Conservation (phyloP, 2,113 vertebrate genomes). For the Gracilinanus agilis region DNA sequence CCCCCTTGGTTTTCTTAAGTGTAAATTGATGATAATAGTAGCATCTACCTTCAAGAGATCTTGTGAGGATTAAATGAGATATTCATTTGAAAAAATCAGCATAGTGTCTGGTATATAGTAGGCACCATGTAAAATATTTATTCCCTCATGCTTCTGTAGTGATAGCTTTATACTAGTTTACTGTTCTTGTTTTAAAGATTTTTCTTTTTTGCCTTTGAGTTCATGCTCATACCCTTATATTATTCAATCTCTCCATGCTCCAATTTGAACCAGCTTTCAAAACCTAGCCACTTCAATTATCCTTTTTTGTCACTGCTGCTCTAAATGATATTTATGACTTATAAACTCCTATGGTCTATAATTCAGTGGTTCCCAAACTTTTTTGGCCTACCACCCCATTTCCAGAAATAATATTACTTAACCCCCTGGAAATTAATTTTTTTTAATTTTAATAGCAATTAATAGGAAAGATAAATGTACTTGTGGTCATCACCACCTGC, state of each 20-base stretch:
- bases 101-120: background rate
- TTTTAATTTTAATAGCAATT: too few relatives aligned
- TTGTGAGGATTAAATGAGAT: background rate
- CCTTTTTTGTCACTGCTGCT: background rate
- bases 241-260: background rate
- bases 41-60: background rate
- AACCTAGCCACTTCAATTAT: background rate
- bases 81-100: background rate
- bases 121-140: background rate
- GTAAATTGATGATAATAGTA: background rate
- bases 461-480: too few relatives aligned
- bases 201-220: too few relatives aligned
- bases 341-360: background rate
- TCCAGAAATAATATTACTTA: too few relatives aligned
- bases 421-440: too few relatives aligned
- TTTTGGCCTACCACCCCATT: too few relatives aligned
- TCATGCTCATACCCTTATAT: background rate
- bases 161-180: background rate
- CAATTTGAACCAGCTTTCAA: background rate
- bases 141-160: too few relatives aligned
- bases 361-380: too few relatives aligned
- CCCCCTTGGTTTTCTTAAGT: background rate
- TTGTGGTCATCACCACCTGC: too few relatives aligned
- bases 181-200: background rate
- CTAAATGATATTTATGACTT: background rate